Conservation (phyloP, 2,888 invertebrate genomes). For the Pterostichus madidus region DNA sequence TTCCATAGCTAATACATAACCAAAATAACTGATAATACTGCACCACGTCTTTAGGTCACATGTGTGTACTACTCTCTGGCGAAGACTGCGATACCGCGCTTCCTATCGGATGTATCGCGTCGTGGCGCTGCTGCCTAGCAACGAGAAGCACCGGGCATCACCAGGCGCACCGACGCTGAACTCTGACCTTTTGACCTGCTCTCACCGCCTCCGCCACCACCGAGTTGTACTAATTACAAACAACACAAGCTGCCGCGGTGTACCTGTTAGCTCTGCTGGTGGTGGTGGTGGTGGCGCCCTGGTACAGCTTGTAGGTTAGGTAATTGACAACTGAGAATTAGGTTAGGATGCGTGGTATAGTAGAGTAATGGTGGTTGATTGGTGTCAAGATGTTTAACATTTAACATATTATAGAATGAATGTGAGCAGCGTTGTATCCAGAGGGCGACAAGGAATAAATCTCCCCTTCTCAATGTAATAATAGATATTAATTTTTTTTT, state of each 20-base stretch:
- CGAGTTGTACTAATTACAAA: conserved; percentile 34
- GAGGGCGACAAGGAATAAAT: too few species aligned
- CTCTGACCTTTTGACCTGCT: conserved; percentile 63
- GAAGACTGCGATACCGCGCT: conserved; percentile 14
- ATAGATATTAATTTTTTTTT: too few species aligned
- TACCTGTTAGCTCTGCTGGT: not conserved
- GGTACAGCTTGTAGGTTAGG: not conserved
- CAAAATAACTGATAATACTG: not conserved
- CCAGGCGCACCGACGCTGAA: conserved; percentile 53
- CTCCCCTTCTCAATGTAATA: too few species aligned
- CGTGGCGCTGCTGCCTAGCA: conserved; percentile 44
- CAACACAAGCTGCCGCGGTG: not conserved
- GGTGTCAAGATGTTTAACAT: too few species aligned
- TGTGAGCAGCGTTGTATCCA: too few species aligned
- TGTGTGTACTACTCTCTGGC: not conserved
- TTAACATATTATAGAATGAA: too few species aligned
- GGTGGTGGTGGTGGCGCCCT: too few species aligned
- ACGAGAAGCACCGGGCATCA: conserved; percentile 49
- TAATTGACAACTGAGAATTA: conserved; percentile 7
- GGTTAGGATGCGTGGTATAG: not conserved
- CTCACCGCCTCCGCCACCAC: not conserved
- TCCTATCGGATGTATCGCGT: conserved; percentile 12
- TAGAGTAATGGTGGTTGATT: too few species aligned
- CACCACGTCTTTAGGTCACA: too few species aligned
- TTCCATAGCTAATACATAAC: not conserved